Percentiles rank a stretch among this genome's conserved stretches.
Conservation (phyloP, 2,113 vertebrate genomes). For the Pseudorasbora parva region DNA sequence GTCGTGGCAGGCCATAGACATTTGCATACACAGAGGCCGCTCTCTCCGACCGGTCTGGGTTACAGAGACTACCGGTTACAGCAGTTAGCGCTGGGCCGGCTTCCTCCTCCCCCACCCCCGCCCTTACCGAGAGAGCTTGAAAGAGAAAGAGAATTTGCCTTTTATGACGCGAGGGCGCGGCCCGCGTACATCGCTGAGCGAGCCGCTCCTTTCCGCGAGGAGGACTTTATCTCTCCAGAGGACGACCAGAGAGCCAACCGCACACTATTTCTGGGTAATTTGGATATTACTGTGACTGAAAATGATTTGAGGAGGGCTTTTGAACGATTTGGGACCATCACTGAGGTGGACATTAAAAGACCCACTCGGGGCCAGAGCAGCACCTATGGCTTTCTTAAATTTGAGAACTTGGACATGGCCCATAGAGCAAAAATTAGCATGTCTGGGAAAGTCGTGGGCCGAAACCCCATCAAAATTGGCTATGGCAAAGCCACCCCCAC, state of each 20-base stretch:
- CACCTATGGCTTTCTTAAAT: constrained; percentile 96
- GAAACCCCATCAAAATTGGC: constrained; percentile 94
- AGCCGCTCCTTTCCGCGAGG: constrained; percentile 84
- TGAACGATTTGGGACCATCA: constrained; percentile 95
- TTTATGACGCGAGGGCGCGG: constrained; percentile 88
- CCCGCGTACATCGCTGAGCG: constrained; percentile 87
- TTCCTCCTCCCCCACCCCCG: constrained; percentile 89
- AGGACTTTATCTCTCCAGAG: constrained; percentile 95
- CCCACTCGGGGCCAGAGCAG: constrained; percentile 88
- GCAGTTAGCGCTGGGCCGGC: constrained; percentile 89
- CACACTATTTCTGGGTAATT: constrained; percentile 94
- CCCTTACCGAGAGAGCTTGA: constrained; percentile 90
- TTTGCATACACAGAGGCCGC: constrained; percentile 81
- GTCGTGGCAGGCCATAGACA: constrained; percentile 79
- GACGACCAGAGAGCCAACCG: constrained; percentile 95
- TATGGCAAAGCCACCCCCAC: constrained; percentile 97
- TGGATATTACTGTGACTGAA: constrained; percentile 93
- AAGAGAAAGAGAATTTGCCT: constrained; percentile 85
- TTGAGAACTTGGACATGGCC: constrained; percentile 98
- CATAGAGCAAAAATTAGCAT: constrained; percentile 96
- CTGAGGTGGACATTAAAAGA: constrained; percentile 95
- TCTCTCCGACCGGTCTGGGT: constrained; percentile 88
- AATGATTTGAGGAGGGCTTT: constrained; percentile 90
- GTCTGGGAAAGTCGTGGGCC: constrained; percentile 94
- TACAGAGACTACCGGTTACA: constrained; percentile 94